phyloP scores from a whole-genome alignment of 2,888 invertebrate species.

The Odiellus spinosus region DNA sequence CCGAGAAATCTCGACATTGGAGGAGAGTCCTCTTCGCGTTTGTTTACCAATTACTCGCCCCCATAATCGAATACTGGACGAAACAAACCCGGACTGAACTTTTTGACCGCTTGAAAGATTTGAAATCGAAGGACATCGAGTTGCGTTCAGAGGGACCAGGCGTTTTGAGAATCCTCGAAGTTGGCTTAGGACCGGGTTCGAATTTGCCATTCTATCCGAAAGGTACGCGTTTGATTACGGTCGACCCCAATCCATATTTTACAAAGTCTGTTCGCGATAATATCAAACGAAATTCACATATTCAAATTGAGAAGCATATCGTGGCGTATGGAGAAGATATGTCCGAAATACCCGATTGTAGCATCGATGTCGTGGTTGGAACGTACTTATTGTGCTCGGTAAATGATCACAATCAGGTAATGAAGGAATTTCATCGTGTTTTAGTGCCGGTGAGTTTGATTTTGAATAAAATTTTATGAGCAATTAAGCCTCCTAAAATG shows the following conservation, averaged over 20 bases:
- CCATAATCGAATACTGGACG: too few species aligned
- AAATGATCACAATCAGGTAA: constrained; percentile 17
- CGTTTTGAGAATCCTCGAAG: constrained; percentile 16
- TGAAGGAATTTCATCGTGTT: constrained; percentile 24
- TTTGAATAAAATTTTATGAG: too few species aligned
- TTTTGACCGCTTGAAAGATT: too few species aligned
- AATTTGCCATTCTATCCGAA: constrained; percentile 21
- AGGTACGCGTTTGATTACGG: constrained; percentile 17
- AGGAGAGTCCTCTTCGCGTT: too few species aligned
- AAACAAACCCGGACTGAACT: too few species aligned
- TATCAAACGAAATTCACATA: constrained; percentile 7
- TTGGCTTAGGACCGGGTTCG: constrained; percentile 16
- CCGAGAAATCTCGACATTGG: too few species aligned
- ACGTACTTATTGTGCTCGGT: constrained; percentile 25
- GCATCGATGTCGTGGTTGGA: constrained; percentile 25
- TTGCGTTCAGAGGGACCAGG: constrained; percentile 2
- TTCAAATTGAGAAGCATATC: constrained; percentile 16
- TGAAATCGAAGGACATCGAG: constrained; percentile 2
- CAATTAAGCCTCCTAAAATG: too few species aligned
- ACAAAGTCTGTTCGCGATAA: constrained; percentile 7
- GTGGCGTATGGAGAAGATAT: constrained; percentile 20
- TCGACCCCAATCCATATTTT: constrained; percentile 21
- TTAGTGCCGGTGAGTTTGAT: constrained; percentile 13
- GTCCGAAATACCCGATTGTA: constrained; percentile 19
- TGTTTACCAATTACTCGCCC: too few species aligned